Conservation (phyloP, 2,797 vertebrate genomes). For the Natrix natrix region DNA sequence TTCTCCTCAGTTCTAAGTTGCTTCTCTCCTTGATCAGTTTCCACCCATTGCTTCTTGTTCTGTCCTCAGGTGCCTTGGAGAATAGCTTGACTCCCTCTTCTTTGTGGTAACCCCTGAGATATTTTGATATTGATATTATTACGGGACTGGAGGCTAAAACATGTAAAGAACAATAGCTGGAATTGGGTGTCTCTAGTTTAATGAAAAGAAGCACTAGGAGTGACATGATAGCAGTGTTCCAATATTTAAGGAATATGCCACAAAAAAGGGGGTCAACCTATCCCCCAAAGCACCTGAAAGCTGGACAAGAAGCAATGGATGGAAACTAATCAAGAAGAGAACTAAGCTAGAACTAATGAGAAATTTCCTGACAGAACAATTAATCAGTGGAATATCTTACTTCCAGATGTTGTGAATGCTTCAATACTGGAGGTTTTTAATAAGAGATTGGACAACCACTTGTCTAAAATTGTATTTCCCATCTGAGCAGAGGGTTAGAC, state of each 20-base stretch:
- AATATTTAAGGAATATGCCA: neutral
- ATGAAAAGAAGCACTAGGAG: neutral
- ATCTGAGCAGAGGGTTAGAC: neutral
- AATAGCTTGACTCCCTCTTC: no score
- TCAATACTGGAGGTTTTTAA: neutral
- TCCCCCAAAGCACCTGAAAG: neutral
- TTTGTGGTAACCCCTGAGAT: no score
- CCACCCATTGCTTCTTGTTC: no score
- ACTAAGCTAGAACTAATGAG: neutral
- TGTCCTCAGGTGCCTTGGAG: no score
- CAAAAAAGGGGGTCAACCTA: neutral
- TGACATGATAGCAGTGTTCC: neutral
- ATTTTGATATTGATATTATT: no score
- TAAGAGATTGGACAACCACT: neutral
- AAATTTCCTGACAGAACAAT: neutral
- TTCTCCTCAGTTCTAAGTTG: no score
- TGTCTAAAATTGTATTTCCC: neutral
- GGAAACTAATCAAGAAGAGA: neutral
- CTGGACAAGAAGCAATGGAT: neutral
- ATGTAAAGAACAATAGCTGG: neutral
- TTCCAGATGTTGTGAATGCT: neutral
- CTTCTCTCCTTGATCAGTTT: no score
- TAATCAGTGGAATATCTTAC: neutral
- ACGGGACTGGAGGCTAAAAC: neutral
- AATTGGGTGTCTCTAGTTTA: neutral